These are phyloP conservation scores for Sprattus sprattus DNA, from an alignment of 2,113 vertebrate genomes.

Conservation along the genomic window DNA sequence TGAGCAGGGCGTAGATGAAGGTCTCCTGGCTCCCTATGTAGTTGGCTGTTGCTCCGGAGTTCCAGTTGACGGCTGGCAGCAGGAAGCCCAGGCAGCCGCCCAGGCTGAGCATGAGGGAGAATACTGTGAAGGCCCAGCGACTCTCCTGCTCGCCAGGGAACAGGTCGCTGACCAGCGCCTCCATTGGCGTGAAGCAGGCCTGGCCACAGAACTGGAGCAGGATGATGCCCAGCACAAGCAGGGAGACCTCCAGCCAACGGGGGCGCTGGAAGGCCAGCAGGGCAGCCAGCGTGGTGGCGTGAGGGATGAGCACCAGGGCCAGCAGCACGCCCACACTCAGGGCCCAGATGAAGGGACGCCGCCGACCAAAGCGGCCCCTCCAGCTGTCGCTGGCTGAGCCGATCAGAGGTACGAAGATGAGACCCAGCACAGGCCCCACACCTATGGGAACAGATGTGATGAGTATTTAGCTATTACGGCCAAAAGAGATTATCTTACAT, in stretches of 20 bases:
- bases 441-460: constrained; percentile 58
- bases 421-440: constrained; percentile 80
- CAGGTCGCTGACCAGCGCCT: constrained; percentile 83
- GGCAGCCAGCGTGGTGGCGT: constrained; percentile 66
- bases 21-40: constrained; percentile 79
- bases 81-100: constrained; percentile 86
- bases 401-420: constrained; percentile 78
- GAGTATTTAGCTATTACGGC: not conserved
- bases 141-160: constrained; percentile 79
- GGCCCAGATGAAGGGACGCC: constrained; percentile 84
- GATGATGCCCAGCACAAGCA: constrained; percentile 77
- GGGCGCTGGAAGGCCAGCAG: constrained; percentile 56
- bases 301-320: constrained; percentile 79
- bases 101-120: constrained; percentile 83
- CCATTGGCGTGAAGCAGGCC: constrained; percentile 83
- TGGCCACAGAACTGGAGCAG: constrained; percentile 84
- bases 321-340: constrained; percentile 80
- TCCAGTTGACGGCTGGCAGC: constrained; percentile 81
- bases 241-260: constrained; percentile 71
- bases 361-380: constrained; percentile 79
- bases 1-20: constrained; percentile 80
- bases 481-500: not conserved
- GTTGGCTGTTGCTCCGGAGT: constrained; percentile 62
- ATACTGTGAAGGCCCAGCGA: constrained; percentile 80
- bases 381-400: constrained; percentile 82